A percentile compares a stretch with the other conserved stretches of the same genome.
Evolutionary conservation across 2,888 invertebrate genomes (phyloP).

Genomic region (Drosophila niveifrons): DNA sequence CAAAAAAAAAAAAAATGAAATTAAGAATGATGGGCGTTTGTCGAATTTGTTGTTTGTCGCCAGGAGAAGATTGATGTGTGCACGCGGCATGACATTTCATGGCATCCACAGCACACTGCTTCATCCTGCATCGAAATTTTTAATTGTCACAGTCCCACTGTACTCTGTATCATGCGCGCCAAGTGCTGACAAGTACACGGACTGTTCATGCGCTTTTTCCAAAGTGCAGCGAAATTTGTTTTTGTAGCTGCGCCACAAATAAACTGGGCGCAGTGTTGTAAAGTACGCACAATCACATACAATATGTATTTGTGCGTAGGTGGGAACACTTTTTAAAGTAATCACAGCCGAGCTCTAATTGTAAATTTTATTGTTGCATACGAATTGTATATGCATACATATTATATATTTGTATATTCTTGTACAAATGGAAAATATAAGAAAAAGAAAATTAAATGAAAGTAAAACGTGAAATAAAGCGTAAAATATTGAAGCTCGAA

Average conservation of each 20-base stretch:
- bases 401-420: conserved; percentile 43
- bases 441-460: conserved; percentile 17
- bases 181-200: conserved; percentile 33
- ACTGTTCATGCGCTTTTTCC: conserved; percentile 51
- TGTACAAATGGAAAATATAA: conserved; percentile 49
- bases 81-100: background rate
- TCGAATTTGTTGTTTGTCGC: conserved; percentile 76
- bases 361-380: conserved; percentile 54
- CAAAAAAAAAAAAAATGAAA: background rate
- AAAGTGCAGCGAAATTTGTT: conserved; percentile 66
- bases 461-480: conserved; percentile 28
- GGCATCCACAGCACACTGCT: conserved; percentile 27
- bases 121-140: conserved; percentile 72
- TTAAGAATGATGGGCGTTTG: conserved; percentile 41
- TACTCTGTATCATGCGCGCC: conserved; percentile 16
- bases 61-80: conserved; percentile 49
- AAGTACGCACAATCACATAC: conserved; percentile 15
- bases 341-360: conserved; percentile 52
- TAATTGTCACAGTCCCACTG: conserved; percentile 73
- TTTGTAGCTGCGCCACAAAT: conserved; percentile 54
- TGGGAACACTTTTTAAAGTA: conserved; percentile 53
- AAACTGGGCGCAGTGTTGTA: conserved; percentile 39
- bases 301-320: conserved; percentile 7
- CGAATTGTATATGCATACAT: conserved; percentile 22
- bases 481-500: conserved; percentile 68